Percentiles rank a stretch among this genome's conserved stretches.
Evolutionary conservation across 2,797 vertebrate genomes (phyloP).

Genomic region (Antennarius maculatus): DNA sequence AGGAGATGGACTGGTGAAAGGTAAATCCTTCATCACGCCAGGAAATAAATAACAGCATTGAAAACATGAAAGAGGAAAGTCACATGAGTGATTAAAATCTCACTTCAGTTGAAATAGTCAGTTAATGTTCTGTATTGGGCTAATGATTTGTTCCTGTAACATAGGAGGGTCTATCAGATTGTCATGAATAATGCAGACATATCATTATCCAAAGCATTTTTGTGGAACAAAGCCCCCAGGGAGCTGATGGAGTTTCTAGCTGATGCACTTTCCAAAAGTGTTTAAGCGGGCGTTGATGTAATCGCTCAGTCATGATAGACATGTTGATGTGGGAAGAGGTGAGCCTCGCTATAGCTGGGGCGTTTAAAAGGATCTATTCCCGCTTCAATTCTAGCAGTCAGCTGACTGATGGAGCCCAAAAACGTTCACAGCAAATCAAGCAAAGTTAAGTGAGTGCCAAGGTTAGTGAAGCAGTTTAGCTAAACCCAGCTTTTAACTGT

Average conservation of each 20-base stretch:
- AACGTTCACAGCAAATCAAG: constrained; percentile 9
- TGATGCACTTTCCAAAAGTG: constrained; percentile 48
- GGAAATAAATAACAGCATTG: constrained; percentile 50
- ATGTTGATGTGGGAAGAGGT: constrained; percentile 34
- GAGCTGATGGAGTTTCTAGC: constrained; percentile 44
- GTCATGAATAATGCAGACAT: constrained; percentile 74
- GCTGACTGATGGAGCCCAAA: neutral
- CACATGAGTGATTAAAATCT: constrained; percentile 54
- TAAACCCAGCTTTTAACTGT: neutral
- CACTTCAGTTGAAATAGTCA: constrained; percentile 57
- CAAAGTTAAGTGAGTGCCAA: constrained; percentile 7
- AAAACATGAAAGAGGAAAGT: constrained; percentile 43
- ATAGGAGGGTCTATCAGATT: constrained; percentile 62
- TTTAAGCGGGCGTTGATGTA: constrained; percentile 56
- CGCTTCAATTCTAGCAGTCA: constrained; percentile 11
- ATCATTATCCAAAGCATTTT: constrained; percentile 74
- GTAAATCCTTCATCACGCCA: constrained; percentile 52
- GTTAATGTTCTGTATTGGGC: constrained; percentile 59
- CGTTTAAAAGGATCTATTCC: constrained; percentile 27
- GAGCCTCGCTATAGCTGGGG: constrained; percentile 15
- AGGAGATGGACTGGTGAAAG: constrained; percentile 24
- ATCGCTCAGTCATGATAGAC: constrained; percentile 53
- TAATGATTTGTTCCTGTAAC: constrained; percentile 68
- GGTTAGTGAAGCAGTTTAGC: constrained; percentile 20
- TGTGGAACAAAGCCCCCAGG: constrained; percentile 47